A percentile compares a stretch with the other conserved stretches of the same genome.
phyloP scores from a whole-genome alignment of 1,140 invertebrate genomes.

The Drosophila tsacasi region DNA sequence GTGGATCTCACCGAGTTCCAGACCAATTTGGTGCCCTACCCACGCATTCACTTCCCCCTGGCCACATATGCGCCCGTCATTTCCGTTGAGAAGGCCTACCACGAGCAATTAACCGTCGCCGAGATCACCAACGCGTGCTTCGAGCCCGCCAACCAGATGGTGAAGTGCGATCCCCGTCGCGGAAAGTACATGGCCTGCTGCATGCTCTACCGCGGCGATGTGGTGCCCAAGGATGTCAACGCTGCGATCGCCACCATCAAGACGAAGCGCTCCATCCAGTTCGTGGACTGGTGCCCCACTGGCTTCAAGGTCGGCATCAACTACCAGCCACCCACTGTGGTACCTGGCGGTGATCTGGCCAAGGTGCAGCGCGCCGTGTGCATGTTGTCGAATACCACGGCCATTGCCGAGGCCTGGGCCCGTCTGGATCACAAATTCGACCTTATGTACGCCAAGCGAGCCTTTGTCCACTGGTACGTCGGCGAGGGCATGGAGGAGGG shows the following conservation, averaged over 20 bases:
- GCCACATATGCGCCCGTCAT: slow-evolving; percentile 95
- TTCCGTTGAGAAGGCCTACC: slow-evolving; percentile 94
- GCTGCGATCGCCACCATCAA: slow-evolving; percentile 94
- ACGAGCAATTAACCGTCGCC: slow-evolving; percentile 92
- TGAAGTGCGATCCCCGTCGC: slow-evolving; percentile 95
- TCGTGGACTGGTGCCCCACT: slow-evolving; percentile 96
- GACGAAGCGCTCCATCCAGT: slow-evolving; percentile 93
- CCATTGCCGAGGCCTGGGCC: slow-evolving; percentile 92
- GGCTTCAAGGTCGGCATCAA: slow-evolving; percentile 94
- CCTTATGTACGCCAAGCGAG: slow-evolving; percentile 93
- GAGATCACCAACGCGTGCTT: slow-evolving; percentile 97
- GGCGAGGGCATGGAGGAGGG: slow-evolving; percentile 95
- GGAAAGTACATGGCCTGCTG: slow-evolving; percentile 97
- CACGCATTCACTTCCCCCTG: slow-evolving; percentile 93
- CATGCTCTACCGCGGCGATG: slow-evolving; percentile 92
- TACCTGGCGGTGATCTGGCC: slow-evolving; percentile 92
- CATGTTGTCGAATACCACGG: slow-evolving; percentile 93
- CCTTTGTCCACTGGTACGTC: slow-evolving; percentile 95
- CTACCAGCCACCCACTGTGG: slow-evolving; percentile 92
- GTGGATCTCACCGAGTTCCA: slow-evolving; percentile 96
- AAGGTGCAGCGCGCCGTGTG: slow-evolving; percentile 90
- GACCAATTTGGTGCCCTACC: slow-evolving; percentile 94
- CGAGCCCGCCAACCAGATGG: slow-evolving; percentile 96
- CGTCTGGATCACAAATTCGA: slow-evolving; percentile 93
- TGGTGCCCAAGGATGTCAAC: slow-evolving; percentile 93